Base-by-base conservation (phyloP, 1,140 invertebrate genomes). In the Brachionus koreanus region DNA sequence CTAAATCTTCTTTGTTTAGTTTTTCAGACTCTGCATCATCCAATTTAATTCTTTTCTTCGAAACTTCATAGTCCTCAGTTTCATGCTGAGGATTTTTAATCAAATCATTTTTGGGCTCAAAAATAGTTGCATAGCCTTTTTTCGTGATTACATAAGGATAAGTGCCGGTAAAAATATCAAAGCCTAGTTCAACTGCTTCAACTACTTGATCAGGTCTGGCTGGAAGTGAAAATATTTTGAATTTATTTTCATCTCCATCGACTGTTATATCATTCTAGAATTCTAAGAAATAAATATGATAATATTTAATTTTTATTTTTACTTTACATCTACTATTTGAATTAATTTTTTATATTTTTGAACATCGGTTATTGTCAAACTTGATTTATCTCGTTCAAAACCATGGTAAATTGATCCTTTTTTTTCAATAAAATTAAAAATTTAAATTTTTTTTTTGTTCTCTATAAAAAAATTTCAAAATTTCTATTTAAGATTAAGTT, bases 101-200 rank as follows among this genome's bases (percentile, higher is more conserved):
- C 46, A 23, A 23, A 72, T 39, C 37, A n/a, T 61, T 29, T 42
- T 79, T 65, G 3, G 61, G 19, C 37, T 79, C 49, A 10, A 61
- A 61, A 19, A 79, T 33, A 4, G 25, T 10, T 4, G 76, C 76
- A 19, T 61, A 25, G 0, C 76, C 76, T 65, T 39, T 79, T 43
- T 61, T 49, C 0, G 76, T 79, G 1, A 79, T 57, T 23, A 79
- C 19, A 12, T 63, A 57, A 3, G 76, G 37, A 82, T 82, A 82
- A 16, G 57, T 16, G 9, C 79, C 79, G 2, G 79, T 65, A 52
- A 82, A 82, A 9, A 82, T 49, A 25, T 82, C 79, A 52, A 82
- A 67, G 12, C 79, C 79, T 9, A 82, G 57, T 12, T 82, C 79
- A 37, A 82, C 57, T 10, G 57, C 79, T 49, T 65, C 57, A 42